Evolutionary conservation across 2,888 invertebrate genomes (phyloP), one percentile per base, ranked within the genome.

Genomic region (Caenorhabditis sp.): DNA sequence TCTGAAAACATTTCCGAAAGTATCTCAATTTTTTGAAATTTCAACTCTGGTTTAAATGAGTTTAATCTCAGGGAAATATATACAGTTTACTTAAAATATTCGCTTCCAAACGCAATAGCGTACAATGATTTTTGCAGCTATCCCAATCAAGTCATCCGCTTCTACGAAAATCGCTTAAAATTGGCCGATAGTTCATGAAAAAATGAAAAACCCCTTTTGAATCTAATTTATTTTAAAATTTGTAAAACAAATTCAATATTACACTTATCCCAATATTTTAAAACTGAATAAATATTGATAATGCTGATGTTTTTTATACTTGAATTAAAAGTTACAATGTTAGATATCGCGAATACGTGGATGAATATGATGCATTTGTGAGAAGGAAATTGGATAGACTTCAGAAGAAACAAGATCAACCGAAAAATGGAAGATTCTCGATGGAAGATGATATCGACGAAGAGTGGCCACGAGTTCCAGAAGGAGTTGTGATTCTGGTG

Each of bases 341-440:
- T 58, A 74, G 73, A 12, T 74, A 63, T 56, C 69, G 73, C 0
- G 69, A 66, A 20, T 74, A 63, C 25, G 73, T 74, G 21, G 69
- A 74, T 43, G 66, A 60, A 17, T 74, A 67, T 20, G 59, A 54
- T 0, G 36, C 26, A 1, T 74, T 74, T 31, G 27, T 74, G 23
- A 21, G 54, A 23, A 50, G 43, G 26, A 62, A 38, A 52, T 31
- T 74, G 59, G 69, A 74, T 1, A 62, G 36, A 23, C 53, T 59
- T 14, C 62, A 66, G 43, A 66, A 54, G 63, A 27, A 61, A 23
- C 1, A n/a, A 7, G 62, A 62, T 23, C 68, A 68, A 14, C 64
- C 26, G 17, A 59, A 58, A 10, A 58, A 43, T 8, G 57, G 52
- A n/a, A 64, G 53, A 38, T 21, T 23, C 3, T 5, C 5, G 12